These are phyloP conservation scores for Corythaeola cristata DNA, from an alignment of 2,113 vertebrate genomes.

Conservation along the genomic window DNA sequence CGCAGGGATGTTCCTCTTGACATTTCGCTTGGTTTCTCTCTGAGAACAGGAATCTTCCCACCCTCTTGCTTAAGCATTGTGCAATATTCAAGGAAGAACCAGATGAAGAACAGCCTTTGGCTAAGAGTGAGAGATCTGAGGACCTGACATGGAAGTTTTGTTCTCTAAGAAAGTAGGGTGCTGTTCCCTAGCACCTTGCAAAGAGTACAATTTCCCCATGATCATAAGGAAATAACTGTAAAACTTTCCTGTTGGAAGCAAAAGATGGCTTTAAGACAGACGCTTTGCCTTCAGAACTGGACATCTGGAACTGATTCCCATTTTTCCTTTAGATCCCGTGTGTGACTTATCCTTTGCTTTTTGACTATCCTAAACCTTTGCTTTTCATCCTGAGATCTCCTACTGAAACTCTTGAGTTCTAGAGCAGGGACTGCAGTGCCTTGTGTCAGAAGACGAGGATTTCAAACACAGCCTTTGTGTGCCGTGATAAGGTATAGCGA, in stretches of 20 bases:
- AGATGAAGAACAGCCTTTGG: not conserved
- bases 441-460: not conserved
- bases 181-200: not conserved
- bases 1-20: not conserved
- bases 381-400: not conserved
- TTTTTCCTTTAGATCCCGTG: not conserved
- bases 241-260: not conserved
- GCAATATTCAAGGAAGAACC: not conserved
- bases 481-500: not conserved
- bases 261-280: not conserved
- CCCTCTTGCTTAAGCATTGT: not conserved
- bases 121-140: not conserved
- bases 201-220: not conserved
- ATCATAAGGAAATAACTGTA: not conserved
- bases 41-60: not conserved
- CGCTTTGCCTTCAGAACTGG: not conserved
- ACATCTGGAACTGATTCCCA: not conserved
- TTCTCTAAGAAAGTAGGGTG: not conserved
- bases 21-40: not conserved
- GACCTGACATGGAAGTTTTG: not conserved
- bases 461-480: not conserved
- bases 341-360: not conserved
- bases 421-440: not conserved
- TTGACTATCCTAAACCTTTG: not conserved
- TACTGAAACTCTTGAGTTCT: not conserved